phyloP scores from a whole-genome alignment of 2,888 invertebrate species.

The Cynaeus angustus region DNA sequence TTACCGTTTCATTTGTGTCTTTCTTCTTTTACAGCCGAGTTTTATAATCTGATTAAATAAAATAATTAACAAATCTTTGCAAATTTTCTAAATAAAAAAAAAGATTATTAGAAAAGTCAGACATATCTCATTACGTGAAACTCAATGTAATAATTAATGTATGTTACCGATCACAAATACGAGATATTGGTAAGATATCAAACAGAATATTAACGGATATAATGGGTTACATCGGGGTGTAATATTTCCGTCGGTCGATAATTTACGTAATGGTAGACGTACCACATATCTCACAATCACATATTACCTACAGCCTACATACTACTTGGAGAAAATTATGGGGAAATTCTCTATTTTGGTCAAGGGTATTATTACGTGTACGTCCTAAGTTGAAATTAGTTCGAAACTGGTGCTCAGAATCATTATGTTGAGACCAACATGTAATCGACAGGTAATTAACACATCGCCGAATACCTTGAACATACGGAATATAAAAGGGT shows the following conservation, averaged over 20 bases:
- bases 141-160: not conserved
- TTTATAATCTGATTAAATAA: constrained; percentile 14
- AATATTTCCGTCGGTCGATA: constrained; percentile 16
- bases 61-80: constrained; percentile 27
- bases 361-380: constrained; percentile 1
- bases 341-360: not conserved
- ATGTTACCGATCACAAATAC: not conserved
- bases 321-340: not conserved
- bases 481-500: no score
- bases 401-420: not conserved
- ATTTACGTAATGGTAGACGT: constrained; percentile 34
- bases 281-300: constrained; percentile 15
- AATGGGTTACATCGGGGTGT: constrained; percentile 15
- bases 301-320: constrained; percentile 12
- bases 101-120: not conserved
- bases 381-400: not conserved
- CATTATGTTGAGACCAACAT: not conserved
- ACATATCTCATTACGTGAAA: not conserved
- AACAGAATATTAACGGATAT: constrained; percentile 17
- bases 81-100: no score
- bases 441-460: no score
- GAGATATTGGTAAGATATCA: constrained; percentile 1
- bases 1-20: constrained; percentile 17
- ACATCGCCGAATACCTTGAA: no score
- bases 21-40: not conserved